phyloP scores from a whole-genome alignment of 2,113 vertebrate species.

The Prinia subflava region DNA sequence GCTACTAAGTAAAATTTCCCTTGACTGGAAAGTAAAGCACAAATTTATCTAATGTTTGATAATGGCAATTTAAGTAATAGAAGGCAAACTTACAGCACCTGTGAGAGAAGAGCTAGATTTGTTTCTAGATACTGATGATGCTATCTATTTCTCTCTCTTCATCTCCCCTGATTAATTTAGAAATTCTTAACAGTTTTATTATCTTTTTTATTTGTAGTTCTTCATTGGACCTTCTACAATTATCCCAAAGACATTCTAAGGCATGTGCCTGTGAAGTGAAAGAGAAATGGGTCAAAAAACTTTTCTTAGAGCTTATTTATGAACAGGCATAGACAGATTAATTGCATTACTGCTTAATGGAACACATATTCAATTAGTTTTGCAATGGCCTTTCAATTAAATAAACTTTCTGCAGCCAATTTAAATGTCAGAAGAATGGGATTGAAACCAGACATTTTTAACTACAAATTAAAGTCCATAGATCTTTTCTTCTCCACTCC shows the following conservation, averaged over 20 bases:
- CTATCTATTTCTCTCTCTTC: not conserved
- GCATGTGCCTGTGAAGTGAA: not conserved
- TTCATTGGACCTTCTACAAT: not conserved
- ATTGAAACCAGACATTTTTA: not conserved
- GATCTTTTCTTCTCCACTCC: not conserved
- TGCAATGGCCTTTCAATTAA: not conserved
- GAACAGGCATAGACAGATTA: not conserved
- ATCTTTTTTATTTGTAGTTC: not conserved
- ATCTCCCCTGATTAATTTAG: not conserved
- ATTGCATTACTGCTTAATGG: not conserved
- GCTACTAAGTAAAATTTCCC: not conserved
- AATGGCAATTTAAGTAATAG: not conserved
- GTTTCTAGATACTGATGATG: not conserved
- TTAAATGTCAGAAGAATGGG: not conserved
- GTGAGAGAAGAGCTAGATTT: not conserved
- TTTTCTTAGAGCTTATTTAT: not conserved
- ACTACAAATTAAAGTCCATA: not conserved
- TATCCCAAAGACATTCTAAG: not conserved
- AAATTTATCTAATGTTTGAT: not conserved
- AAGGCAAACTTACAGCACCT: not conserved
- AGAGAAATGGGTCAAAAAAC: not conserved
- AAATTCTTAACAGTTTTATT: not conserved
- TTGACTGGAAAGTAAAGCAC: not conserved
- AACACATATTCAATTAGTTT: constrained; percentile 29
- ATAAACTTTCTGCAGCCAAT: not conserved